Evolutionary conservation across 2,113 vertebrate genomes (phyloP).

Genomic region (Varanus komodoensis): DNA sequence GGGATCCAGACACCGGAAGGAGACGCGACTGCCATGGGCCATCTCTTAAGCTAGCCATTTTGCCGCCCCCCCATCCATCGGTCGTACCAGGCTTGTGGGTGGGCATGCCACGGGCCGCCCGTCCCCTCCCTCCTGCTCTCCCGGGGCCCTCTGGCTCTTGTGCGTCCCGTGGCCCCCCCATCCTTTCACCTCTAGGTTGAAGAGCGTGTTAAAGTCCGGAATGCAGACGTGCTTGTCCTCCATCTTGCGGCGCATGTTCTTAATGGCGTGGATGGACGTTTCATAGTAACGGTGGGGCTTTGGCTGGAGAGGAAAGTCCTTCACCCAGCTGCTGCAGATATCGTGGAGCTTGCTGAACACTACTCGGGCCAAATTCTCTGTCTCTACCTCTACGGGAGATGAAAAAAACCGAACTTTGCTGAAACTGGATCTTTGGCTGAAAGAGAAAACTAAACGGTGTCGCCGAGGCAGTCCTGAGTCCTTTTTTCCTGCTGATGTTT

Average conservation of each 20-base stretch:
- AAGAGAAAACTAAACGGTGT: conserved; percentile 67
- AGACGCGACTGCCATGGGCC: neutral
- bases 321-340: conserved; percentile 92
- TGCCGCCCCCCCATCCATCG: neutral
- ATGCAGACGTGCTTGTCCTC: conserved; percentile 98
- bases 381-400: conserved; percentile 87
- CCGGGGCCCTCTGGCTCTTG: neutral
- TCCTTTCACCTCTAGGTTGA: conserved; percentile 89
- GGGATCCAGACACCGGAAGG: neutral
- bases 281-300: conserved; percentile 94
- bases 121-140: too few relatives aligned
- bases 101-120: neutral
- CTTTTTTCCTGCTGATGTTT: neutral
- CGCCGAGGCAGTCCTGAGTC: conserved; percentile 44
- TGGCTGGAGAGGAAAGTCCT: conserved; percentile 89
- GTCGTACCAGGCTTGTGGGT: neutral
- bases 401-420: conserved; percentile 51
- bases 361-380: conserved; percentile 89
- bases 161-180: neutral
- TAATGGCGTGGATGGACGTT: conserved; percentile 98
- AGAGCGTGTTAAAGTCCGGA: conserved; percentile 97
- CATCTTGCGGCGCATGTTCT: conserved; percentile 99
- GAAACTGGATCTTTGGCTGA: conserved; percentile 22
- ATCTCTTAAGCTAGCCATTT: neutral
- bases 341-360: conserved; percentile 93